Base-by-base conservation (phyloP, 53 echinoderm and acorn worm species). In the Glandiceps talaboti region DNA sequence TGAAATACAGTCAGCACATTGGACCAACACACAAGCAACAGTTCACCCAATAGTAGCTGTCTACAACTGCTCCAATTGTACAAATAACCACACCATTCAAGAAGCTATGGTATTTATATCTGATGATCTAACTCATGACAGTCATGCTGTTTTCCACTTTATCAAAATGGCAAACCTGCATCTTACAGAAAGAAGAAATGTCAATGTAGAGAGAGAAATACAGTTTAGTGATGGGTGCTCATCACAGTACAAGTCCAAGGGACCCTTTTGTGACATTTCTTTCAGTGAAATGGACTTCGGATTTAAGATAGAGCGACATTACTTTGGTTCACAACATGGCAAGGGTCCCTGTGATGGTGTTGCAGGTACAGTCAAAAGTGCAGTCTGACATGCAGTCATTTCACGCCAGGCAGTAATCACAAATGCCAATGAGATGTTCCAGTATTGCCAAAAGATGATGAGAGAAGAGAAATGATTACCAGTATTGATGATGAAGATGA, bases 1-100 rank as follows among this genome's bases (percentile, higher is more conserved):
- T 32, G 79, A 78, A 78, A 32, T 78, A 1, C 79, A 78, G 32
- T 78, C 79, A 27, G 79, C 79, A 0, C 79, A 78, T 78, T 78
- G 79, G 79, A 28, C 79, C 25, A 31, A 12, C 1, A 1, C 27
- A 28, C 79, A 78, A 31, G 79, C 31, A 0, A 31, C 79, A 26
- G 20, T 90, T 12, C 90, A 90, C 76, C 90, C 90, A 0, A 79
- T 87, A 28, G 77, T 90, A 1, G n/a, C 73, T 31, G 87, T 84
- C 75, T 87, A 87, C 32, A 90, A 90, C 30, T 90, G 90, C 32
- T 10, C 30, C 6, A 31, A 31, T 26, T 1, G 31, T 20, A 45
- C 64, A 12, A 45, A 6, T 12, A 26, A 32, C 12, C 26, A 78
- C 79, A 77, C 30, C 25, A 30, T 77, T 12, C 77, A 77, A 1